Conservation (phyloP, 2,113 vertebrate genomes). For the Chionomys nivalis region DNA sequence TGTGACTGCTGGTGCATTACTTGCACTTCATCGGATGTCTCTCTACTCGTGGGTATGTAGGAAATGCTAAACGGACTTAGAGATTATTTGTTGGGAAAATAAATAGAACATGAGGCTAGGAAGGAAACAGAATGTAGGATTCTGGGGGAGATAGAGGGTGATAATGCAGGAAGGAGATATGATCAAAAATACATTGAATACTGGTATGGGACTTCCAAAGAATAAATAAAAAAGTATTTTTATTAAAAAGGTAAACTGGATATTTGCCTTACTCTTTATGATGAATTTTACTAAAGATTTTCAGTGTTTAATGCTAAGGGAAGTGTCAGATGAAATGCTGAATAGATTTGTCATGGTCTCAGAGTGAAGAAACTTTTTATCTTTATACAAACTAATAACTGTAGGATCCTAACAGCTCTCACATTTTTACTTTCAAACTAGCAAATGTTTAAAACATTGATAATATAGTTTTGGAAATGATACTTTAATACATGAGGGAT, state of each 20-base stretch:
- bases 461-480: slow-evolving; percentile 13
- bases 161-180: background rate
- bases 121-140: background rate
- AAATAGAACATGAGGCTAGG: background rate
- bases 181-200: background rate
- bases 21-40: background rate
- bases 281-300: slow-evolving; percentile 12
- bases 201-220: background rate
- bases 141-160: too few species aligned
- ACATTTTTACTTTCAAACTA: background rate
- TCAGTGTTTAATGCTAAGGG: slow-evolving; percentile 10
- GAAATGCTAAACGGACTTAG: background rate
- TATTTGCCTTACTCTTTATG: background rate
- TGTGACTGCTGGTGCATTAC: background rate
- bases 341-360: background rate
- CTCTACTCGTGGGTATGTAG: too few species aligned
- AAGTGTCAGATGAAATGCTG: slow-evolving; percentile 40
- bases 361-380: background rate
- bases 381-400: background rate
- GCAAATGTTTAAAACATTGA: background rate
- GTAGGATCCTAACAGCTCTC: background rate
- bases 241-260: background rate
- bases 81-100: background rate
- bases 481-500: background rate
- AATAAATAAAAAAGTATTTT: background rate